These are phyloP conservation scores for Diadegma fenestrale DNA, from an alignment of 2,888 invertebrate species.

Conservation along the genomic window DNA sequence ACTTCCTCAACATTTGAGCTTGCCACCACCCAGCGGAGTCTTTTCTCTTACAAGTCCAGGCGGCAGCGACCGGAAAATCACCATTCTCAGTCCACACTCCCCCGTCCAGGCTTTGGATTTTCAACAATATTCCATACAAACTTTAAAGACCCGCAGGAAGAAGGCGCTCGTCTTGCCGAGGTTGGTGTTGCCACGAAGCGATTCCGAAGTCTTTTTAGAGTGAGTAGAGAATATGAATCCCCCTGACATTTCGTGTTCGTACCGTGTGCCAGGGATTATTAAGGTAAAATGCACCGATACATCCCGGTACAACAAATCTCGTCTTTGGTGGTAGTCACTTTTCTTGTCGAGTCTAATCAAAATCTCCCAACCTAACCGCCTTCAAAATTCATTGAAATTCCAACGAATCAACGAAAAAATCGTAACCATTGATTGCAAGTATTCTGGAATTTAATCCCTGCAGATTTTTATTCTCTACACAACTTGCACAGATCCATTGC, in stretches of 20 bases:
- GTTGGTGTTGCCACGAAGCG: conserved; percentile 91
- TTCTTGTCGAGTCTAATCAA: neutral
- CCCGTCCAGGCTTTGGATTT: conserved; percentile 90
- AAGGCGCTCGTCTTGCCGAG: conserved; percentile 92
- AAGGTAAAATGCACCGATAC: neutral
- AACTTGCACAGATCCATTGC: neutral
- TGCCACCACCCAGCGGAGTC: conserved; percentile 89
- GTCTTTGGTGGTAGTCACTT: neutral
- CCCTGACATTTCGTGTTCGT: conserved; percentile 55
- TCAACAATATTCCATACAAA: conserved; percentile 86
- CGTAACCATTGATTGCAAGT: neutral
- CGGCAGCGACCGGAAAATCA: conserved; percentile 87
- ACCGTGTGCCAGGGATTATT: conserved; percentile 33
- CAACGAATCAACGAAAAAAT: neutral
- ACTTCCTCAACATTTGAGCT: conserved; percentile 89
- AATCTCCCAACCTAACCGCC: too few species aligned
- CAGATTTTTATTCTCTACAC: neutral
- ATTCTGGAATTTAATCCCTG: neutral
- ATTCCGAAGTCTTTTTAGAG: conserved; percentile 89
- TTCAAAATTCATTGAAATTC: too few species aligned
- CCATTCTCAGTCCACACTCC: conserved; percentile 92
- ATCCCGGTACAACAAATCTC: neutral
- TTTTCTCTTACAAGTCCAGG: conserved; percentile 86
- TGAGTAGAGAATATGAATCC: conserved; percentile 84
- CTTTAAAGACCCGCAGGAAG: conserved; percentile 88